Evolutionary conservation across 2,797 vertebrate genomes (phyloP).

Genomic region (Melanotaenia parkinsoni): DNA sequence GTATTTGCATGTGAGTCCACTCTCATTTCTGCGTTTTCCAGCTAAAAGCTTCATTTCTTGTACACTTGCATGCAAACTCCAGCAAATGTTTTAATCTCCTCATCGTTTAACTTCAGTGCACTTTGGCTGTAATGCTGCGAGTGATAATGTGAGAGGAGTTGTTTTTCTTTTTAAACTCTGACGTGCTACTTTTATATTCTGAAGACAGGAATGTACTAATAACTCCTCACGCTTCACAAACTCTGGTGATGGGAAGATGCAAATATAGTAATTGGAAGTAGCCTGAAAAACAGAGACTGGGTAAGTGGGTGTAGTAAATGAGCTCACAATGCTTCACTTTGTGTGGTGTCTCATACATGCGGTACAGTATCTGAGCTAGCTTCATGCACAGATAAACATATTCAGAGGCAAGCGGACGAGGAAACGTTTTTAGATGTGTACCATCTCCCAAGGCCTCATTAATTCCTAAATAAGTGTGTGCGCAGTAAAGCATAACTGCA

Average conservation of each 20-base stretch:
- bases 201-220: slow-evolving; percentile 47
- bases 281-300: slow-evolving; percentile 47
- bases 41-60: slow-evolving; percentile 20
- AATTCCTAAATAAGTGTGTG: slow-evolving; percentile 56
- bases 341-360: slow-evolving; percentile 28
- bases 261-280: slow-evolving; percentile 44
- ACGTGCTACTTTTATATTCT: slow-evolving; percentile 31
- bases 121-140: slow-evolving; percentile 43
- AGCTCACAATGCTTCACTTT: slow-evolving; percentile 21
- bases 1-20: slow-evolving; percentile 42
- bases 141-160: slow-evolving; percentile 43
- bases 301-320: slow-evolving; percentile 53
- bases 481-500: slow-evolving; percentile 39
- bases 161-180: slow-evolving; percentile 41
- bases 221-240: slow-evolving; percentile 48
- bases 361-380: slow-evolving; percentile 35
- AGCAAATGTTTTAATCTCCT: slow-evolving; percentile 38
- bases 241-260: slow-evolving; percentile 47
- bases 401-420: slow-evolving; percentile 37
- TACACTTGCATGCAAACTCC: slow-evolving; percentile 43
- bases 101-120: slow-evolving; percentile 45
- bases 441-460: slow-evolving; percentile 73
- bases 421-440: slow-evolving; percentile 47
- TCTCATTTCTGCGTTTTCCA: slow-evolving; percentile 50
- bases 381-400: slow-evolving; percentile 55